phyloP scores from a whole-genome alignment of 2,797 vertebrate species.

The Peromyscus attwateri region DNA sequence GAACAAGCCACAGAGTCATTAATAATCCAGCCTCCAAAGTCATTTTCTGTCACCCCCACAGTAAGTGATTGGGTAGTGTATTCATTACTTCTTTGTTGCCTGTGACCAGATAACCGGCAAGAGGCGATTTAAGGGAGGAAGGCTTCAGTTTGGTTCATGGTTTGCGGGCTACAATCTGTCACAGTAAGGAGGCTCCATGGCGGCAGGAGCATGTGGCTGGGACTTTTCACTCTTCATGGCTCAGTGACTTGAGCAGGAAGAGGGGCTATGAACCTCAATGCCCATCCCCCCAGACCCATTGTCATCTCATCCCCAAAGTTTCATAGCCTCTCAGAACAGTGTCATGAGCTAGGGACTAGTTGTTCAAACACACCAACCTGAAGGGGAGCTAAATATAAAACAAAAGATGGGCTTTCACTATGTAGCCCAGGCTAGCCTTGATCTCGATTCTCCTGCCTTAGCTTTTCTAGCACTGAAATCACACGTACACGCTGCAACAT shows the following conservation, averaged over 20 bases:
- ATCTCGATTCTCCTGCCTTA: neutral
- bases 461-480: neutral
- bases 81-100: neutral
- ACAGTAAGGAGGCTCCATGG: neutral
- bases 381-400: too few species aligned
- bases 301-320: too few species aligned
- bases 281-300: too few species aligned
- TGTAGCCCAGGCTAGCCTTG: neutral
- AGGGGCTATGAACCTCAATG: too few species aligned
- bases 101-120: neutral
- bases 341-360: neutral
- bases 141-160: neutral
- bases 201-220: too few species aligned
- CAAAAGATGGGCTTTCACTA: neutral
- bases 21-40: slow-evolving; percentile 12
- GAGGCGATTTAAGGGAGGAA: neutral
- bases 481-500: neutral
- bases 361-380: neutral
- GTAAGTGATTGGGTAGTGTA: neutral
- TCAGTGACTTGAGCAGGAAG: neutral
- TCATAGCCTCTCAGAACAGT: neutral
- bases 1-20: slow-evolving; percentile 12
- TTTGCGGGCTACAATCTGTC: too few species aligned
- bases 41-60: neutral
- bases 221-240: neutral